Percentiles rank a stretch among this genome's conserved stretches.
Evolutionary conservation across 2,888 invertebrate species (phyloP).

Genomic region (Pinctada fucata): DNA sequence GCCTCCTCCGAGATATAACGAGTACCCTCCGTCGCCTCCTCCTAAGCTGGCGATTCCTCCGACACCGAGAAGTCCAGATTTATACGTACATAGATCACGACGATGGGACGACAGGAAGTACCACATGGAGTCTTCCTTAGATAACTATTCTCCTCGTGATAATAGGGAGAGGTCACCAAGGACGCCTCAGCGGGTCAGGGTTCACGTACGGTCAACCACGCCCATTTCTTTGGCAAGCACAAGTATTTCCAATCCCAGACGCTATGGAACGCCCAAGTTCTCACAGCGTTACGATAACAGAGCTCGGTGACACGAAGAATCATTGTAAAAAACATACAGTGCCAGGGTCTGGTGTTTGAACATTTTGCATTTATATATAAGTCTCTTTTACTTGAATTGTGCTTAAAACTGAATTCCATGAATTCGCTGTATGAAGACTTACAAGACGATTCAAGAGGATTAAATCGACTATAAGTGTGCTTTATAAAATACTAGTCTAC

Average conservation of each 20-base stretch:
- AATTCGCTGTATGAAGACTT: too few species aligned
- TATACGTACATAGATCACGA: not conserved
- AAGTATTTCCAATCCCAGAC: slow-evolving; percentile 4
- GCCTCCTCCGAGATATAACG: slow-evolving; percentile 8
- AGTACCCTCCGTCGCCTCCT: not conserved
- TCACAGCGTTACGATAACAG: slow-evolving; percentile 36
- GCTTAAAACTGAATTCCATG: too few species aligned
- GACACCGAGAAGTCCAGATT: not conserved
- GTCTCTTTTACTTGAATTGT: too few species aligned
- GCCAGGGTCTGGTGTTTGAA: too few species aligned
- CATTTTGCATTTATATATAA: too few species aligned
- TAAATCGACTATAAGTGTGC: too few species aligned
- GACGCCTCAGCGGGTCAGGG: slow-evolving; percentile 23
- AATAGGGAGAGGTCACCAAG: slow-evolving; percentile 6
- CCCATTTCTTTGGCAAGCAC: not conserved
- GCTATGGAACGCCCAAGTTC: slow-evolving; percentile 38
- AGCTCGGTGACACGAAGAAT: slow-evolving; percentile 15
- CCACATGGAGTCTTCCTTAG: not conserved
- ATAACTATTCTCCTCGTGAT: not conserved
- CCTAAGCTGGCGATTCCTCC: not conserved
- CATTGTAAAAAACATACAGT: not conserved
- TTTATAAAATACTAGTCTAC: too few species aligned
- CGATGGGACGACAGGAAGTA: not conserved
- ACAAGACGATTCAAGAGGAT: too few species aligned
- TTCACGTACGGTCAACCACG: slow-evolving; percentile 25